Evolutionary conservation across 2,113 vertebrate species (phyloP), one percentile per base, ranked within the genome.

Genomic region (Buteo buteo): DNA sequence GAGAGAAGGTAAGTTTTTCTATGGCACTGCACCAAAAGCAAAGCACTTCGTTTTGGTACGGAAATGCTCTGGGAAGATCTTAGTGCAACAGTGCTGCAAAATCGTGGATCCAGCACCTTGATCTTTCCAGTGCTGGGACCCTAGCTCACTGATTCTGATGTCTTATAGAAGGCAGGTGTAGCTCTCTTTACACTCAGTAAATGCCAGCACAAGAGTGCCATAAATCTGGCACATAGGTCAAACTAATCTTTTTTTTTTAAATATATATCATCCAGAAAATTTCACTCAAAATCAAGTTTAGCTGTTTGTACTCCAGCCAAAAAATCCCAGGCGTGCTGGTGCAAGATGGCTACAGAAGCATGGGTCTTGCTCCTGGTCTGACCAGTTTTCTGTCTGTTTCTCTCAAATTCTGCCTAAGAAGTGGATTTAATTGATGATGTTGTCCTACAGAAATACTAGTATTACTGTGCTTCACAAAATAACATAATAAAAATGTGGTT

Each of bases 301-400:
- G 47, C 52, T 79, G 34, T 69, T 87, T 21, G 36, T 61, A 50
- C 61, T 74, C 58, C 32, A 82, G 55, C 42, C 65, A 58, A 49
- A 88, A 54, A 91, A 67, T 45, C 38, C 52, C 45, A 62, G 42
- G 49, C 0, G 0, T 94, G 65, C 64, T 93, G 58, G 70, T 93
- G 93, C 93, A 96, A 97, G 87, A 96, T 96, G 96, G 94, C 90
- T 88, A 77, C 93, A 88, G 71, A 65, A 88, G 34, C 65, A n/a
- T 13, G 78, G 42, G 66, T 91, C 74, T 93, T 74, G 49, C 7
- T 80, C 40, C 22, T 79, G 40, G 7, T 88, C 42, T 88, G 42
- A 36, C 29, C 32, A 32, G 1, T 58, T 67, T 61, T 61, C 70
- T 78, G 34, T 54, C 18, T 44, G 15, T 49, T 57, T 94, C 47